Percentiles rank a stretch among this genome's conserved stretches.
phyloP scores from a whole-genome alignment of 2,888 invertebrate genomes.

The Cephus sareptanus region DNA sequence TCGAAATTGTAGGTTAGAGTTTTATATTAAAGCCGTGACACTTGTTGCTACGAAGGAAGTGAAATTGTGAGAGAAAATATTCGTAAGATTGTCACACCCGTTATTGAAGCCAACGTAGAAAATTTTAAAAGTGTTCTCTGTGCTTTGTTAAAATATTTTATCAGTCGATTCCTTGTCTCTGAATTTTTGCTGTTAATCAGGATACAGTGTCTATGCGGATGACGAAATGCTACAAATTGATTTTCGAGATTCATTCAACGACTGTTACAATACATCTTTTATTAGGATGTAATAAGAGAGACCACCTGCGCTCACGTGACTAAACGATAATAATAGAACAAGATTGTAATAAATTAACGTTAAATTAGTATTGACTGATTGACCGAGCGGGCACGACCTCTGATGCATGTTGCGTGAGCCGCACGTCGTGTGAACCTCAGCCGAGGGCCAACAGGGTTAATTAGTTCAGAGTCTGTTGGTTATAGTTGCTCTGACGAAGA shows the following conservation, averaged over 20 bases:
- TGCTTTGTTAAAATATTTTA: background rate
- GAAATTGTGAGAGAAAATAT: background rate
- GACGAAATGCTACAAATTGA: background rate
- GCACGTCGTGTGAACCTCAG: conserved; percentile 50
- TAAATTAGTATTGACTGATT: conserved; percentile 59
- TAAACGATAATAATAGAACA: conserved; percentile 48
- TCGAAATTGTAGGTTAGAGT: background rate
- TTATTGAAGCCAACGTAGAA: background rate
- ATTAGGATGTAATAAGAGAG: conserved; percentile 1
- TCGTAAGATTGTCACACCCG: background rate
- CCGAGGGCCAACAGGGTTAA: conserved; percentile 49
- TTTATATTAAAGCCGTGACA: background rate
- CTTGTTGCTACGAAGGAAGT: background rate
- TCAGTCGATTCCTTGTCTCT: too few species aligned
- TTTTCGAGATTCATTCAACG: background rate
- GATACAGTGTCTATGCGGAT: too few species aligned
- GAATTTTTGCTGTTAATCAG: too few species aligned
- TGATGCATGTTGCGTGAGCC: conserved; percentile 24
- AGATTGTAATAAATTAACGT: conserved; percentile 60
- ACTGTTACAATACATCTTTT: background rate
- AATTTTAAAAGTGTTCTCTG: background rate
- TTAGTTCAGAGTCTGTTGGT: conserved; percentile 41
- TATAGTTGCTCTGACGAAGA: background rate
- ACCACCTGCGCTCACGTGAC: conserved; percentile 33
- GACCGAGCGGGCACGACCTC: conserved; percentile 53